These are phyloP conservation scores for Trissonchulus latispiculum DNA, from an alignment of 2,888 invertebrate genomes.

Conservation along the genomic window DNA sequence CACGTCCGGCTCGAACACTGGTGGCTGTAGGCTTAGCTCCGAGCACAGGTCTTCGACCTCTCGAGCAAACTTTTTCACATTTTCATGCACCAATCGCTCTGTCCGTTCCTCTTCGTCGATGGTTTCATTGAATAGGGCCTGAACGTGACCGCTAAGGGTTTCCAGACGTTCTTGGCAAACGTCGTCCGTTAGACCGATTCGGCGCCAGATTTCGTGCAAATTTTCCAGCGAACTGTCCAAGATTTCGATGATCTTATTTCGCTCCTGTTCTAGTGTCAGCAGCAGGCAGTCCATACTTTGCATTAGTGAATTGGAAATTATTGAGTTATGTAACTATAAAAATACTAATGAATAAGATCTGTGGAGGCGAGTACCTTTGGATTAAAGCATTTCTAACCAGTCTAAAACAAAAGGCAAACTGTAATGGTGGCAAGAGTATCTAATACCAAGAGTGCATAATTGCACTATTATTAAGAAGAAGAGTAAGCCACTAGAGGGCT, in stretches of 20 bases:
- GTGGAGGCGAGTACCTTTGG: too few species aligned
- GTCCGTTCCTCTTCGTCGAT: slow-evolving; percentile 9
- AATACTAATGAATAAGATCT: too few species aligned
- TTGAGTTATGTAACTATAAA: too few species aligned
- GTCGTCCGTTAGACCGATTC: slow-evolving; percentile 14
- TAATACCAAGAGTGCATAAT: too few species aligned
- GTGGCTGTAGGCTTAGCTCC: background rate
- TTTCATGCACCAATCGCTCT: background rate
- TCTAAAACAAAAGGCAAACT: too few species aligned
- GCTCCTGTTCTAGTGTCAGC: background rate
- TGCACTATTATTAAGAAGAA: too few species aligned
- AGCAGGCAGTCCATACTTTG: background rate
- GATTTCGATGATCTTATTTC: background rate
- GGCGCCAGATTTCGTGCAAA: slow-evolving; percentile 4
- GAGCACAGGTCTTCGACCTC: slow-evolving; percentile 11
- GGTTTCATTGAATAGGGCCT: background rate
- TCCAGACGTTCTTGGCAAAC: slow-evolving; percentile 18
- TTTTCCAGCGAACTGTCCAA: slow-evolving; percentile 4
- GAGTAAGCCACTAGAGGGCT: too few species aligned
- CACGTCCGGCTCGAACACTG: background rate
- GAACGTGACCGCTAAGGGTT: background rate
- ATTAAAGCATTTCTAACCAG: too few species aligned
- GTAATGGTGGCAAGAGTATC: too few species aligned
- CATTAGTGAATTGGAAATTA: too few species aligned
- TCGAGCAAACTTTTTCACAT: background rate